Evolutionary conservation across 2,888 invertebrate genomes (phyloP), one percentile per base, ranked within the genome.

Genomic region (Synergus japonicus): DNA sequence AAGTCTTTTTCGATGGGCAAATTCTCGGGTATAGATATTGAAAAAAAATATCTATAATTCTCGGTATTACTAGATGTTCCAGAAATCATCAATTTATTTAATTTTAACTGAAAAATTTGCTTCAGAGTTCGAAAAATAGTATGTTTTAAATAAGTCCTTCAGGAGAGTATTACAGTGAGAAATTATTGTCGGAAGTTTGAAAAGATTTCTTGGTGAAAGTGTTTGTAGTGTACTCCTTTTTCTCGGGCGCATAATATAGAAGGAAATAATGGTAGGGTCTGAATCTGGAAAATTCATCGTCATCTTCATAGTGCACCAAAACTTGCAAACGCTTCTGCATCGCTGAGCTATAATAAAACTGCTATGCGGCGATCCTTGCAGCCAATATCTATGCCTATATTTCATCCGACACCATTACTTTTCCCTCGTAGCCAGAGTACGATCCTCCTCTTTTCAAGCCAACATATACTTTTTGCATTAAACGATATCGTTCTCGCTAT

Each of bases 381-480:
- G 73, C 73, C 73, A 73, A 73, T 54, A 73, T 73, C 73, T 73
- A 73, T 73, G 73, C 73, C 73, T 73, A 73, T 73, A 73, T 73
- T 73, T 73, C 73, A 73, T 73, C 73, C 37, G 41, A 54, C 54
- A n/a, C 73, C 73, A 73, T 73, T 73, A 73, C 73, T 54, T 54
- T 46, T 41, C 73, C 37, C n/a, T 73, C 73, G 15, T 54, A 73
- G 73, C 73, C 37, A 73, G 54, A 73, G 73, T 41, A 37, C n/a
- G 49, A 37, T 73, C 73, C 73, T 49, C 73, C 73, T 73, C 73
- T 73, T 73, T 73, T 54, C 37, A 54, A 73, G 54, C 37, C 73
- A 73, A 46, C 73, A 73, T 73, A 73, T 73, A 73, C n/a, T 73
- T 73, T 73, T 73, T 73, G 54, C 73, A 37, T 73, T 73, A 73